These are phyloP conservation scores for Pangasius djambal DNA, from an alignment of 2,797 vertebrate genomes.

Conservation along the genomic window DNA sequence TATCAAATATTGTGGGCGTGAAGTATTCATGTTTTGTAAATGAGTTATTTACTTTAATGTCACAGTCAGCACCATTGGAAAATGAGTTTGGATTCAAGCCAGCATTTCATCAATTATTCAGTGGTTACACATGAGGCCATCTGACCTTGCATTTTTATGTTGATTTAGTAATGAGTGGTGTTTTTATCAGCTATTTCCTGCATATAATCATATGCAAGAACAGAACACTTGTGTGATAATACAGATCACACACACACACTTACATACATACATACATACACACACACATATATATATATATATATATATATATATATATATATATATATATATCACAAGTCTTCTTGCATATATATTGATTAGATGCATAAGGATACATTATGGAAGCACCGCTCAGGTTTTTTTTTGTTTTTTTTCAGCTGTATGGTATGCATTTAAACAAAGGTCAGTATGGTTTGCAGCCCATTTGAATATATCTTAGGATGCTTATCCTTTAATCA, in stretches of 20 bases:
- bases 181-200: not conserved
- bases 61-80: conserved; percentile 23
- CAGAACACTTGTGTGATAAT: not conserved
- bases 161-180: conserved; percentile 32
- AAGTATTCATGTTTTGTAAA: conserved; percentile 40
- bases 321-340: no score
- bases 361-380: not conserved
- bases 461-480: not conserved
- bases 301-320: no score
- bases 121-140: conserved; percentile 33
- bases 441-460: not conserved
- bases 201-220: not conserved
- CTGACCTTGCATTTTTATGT: conserved; percentile 35
- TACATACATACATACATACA: no score
- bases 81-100: conserved; percentile 31
- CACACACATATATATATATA: no score
- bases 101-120: conserved; percentile 46
- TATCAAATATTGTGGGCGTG: not conserved
- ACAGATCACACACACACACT: not conserved
- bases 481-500: not conserved
- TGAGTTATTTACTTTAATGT: conserved; percentile 45
- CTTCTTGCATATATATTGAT: not conserved
- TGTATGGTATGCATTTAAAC: not conserved
- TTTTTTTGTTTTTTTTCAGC: not conserved
- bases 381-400: no score